Evolutionary conservation across 2,113 vertebrate genomes (phyloP), one percentile per base, ranked within the genome.

Genomic region (Chloropsis hardwickii): DNA sequence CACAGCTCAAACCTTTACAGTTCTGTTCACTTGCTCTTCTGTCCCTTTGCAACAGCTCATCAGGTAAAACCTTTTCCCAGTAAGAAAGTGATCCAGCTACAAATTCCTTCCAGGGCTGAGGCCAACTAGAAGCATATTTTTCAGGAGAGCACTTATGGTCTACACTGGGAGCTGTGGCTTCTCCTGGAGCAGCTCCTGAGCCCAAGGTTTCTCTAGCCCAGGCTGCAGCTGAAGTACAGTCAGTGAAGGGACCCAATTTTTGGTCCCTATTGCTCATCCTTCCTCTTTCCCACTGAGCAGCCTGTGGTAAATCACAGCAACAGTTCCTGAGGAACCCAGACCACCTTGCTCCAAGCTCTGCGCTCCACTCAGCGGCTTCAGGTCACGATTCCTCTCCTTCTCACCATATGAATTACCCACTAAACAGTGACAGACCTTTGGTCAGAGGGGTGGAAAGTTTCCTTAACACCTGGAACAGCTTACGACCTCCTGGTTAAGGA

Each of bases 391-490:
- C 58, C 76, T 86, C 92, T 90, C 64, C 4, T 92, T 97, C 92
- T 88, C 96, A 97, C 92, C 86, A 24, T 25, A 95, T 92, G 88
- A 94, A 95, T 95, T 92, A 95, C 71, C 86, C 89, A 69, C 94
- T 86, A 23, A 83, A 81, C 69, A 88, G 90, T 70, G 86, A 94
- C 92, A 95, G 62, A 93, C 72, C 82, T 88, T 86, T 90, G 92
- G 91, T 94, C 60, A 92, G 71, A 92, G 72, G 24, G 48, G 91
- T 50, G 79, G 92, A 88, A 94, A 96, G 76, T 93, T 97, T 96
- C 91, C 94, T 81, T 67, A 88, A 93, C 95, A 96, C 94, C 92
- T 96, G 96, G 92, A 97, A 94, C 88, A 94, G 94, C 86, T 96
- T 95, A 94, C 16, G 18, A 53, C 29, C 76, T 86, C 91, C 76